Evolutionary conservation across 1,140 invertebrate genomes (phyloP).

Genomic region (Aplysia californica): DNA sequence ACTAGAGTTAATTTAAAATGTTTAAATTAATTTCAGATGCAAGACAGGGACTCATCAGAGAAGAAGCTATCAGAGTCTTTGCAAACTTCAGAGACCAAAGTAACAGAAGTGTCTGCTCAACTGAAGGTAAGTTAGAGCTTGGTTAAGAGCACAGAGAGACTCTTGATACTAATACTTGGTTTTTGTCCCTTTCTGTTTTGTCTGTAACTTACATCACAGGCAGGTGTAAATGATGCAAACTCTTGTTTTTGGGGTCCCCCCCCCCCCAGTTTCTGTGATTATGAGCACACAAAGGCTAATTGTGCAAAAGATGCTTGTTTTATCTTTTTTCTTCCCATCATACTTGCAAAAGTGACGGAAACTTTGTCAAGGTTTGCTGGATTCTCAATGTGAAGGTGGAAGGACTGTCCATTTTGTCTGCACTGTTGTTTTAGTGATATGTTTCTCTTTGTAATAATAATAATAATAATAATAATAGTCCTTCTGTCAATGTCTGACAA

Average conservation of each 20-base stretch:
- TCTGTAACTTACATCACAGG: too few species aligned
- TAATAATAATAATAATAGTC: not conserved
- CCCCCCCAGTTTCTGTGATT: too few species aligned
- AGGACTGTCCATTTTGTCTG: not conserved
- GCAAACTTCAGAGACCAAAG: not conserved
- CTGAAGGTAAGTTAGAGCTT: conserved; percentile 12
- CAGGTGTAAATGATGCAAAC: too few species aligned
- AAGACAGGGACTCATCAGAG: conserved; percentile 1
- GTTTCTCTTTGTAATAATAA: not conserved
- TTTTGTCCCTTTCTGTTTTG: too few species aligned
- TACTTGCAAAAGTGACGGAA: not conserved
- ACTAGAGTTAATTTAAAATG: not conserved
- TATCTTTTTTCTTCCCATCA: not conserved
- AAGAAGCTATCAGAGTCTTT: conserved; percentile 5
- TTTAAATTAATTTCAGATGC: not conserved
- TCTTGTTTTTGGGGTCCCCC: too few species aligned
- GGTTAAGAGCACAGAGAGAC: too few species aligned
- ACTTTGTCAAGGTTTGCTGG: not conserved
- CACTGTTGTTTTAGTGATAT: not conserved
- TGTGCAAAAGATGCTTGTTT: not conserved
- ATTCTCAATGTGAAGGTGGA: not conserved
- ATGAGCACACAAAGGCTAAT: too few species aligned
- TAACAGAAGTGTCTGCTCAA: not conserved
- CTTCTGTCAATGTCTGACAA: not conserved
- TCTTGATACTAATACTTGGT: not conserved